Base-by-base conservation (phyloP, 2,113 vertebrate genomes). In the Sterrhoptilus dennistouni region DNA sequence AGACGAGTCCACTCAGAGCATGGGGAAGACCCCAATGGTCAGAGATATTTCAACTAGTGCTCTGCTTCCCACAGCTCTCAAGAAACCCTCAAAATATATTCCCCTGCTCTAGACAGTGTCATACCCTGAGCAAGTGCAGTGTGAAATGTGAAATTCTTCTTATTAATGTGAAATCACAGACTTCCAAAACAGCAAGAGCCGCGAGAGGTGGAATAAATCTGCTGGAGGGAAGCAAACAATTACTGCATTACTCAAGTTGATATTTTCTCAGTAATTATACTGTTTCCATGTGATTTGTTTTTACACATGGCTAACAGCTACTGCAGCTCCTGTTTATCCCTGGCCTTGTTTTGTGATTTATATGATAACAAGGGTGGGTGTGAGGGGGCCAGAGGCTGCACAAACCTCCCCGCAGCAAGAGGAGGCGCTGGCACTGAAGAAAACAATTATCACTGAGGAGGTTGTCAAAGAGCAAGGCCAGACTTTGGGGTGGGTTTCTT, bases 231-330 rank as follows among this genome's bases (percentile, higher is more conserved):
- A 91, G 93, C 94, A 94, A 94, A 87, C 95, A 96, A 97, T 95
- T 97, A 96, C 95, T 59, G 79, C 95, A 94, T 97, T 95, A 95
- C 91, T 95, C 94, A 89, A 94, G 94, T 92, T 94, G 94, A 61
- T 91, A 95, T 80, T 94, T 96, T 85, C 95, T 82, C 96, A 93
- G 96, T 94, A 96, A 97, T 97, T 96, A 96, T 40, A 63, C 94
- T 54, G 86, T 92, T 97, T 95, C 95, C 94, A 80, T 80, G 89
- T 64, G 84, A 96, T 97, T 96, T 96, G 92, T 95, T 93, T 96
- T 95, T 94, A 96, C 56, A 95, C 93, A 92, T 4, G 44, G 87
- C 80, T 91, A 97, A 95, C 94, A 95, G 94, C 94, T 86, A 96
- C 95, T 66, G 94, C 75, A 92, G 90, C 47, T 95, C 88, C 94